Evolutionary conservation across 2,888 invertebrate species (phyloP), one percentile per base, ranked within the genome.

Genomic region (Meandrusa payeni): DNA sequence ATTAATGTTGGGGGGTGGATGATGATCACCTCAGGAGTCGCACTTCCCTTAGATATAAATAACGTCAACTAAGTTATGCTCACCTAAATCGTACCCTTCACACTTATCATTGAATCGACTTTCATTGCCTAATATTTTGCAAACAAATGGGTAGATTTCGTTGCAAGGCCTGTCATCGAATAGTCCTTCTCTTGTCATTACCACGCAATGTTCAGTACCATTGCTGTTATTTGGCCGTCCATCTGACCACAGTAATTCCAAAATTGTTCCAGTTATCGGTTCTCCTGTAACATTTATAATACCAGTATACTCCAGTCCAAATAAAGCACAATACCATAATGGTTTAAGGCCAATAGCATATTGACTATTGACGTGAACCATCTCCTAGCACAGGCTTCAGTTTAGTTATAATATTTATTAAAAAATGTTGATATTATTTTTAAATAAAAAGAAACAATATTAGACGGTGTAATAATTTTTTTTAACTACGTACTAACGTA

Each of bases 111-210:
- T 68, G 37, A 54, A 62, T 9, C 49, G 49, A 2, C 58, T 67
- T 2, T 65, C 51, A n/a, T 65, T 61, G 9, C 57, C 62, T 2
- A 52, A 46, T 49, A 72, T 67, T 59, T 72, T 73, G 44, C 75
- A 75, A 5, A 74, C 59, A 46, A 72, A 73, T 1, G 72, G 75
- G 49, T 66, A 61, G 11, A 67, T 61, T 3, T 62, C 57, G 5
- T 53, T 33, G 39, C 75, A 75, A 0, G 64, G 51, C 4, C 59
- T 56, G 49, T 73, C 72, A 26, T 73, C 72, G 12, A 75, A 56
- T 4, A 70, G 48, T 1, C 72, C 75, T 46, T 72, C 68, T 49
- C 73, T 61, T 2, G 67, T 69, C 71, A 75, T 75, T 7, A 73
- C 62, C 1, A 71, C 68, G 43, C 73, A 73, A 39, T 69, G 61